Conservation (phyloP, 2,113 vertebrate genomes). For the Campylomormyrus numenius region DNA sequence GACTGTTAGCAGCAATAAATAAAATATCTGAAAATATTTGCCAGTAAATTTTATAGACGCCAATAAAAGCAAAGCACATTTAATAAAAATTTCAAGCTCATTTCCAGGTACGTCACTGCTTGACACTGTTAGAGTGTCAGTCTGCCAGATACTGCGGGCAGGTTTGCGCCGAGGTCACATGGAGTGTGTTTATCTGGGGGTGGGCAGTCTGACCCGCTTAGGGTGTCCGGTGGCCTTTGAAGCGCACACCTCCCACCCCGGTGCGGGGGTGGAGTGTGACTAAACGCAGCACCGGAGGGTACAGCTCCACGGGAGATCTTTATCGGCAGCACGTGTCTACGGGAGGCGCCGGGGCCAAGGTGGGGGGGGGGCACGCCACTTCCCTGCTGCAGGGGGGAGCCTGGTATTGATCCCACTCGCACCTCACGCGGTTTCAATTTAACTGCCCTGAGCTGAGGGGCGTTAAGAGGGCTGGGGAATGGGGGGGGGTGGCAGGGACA, state of each 20-base stretch:
- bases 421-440: conserved; percentile 72
- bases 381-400: conserved; percentile 14
- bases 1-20: neutral
- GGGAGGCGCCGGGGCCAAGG: conserved; percentile 51
- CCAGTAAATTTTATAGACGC: neutral
- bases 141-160: neutral
- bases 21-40: neutral
- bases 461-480: no score
- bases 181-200: neutral
- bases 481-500: conserved; percentile 53
- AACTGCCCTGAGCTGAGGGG: no score
- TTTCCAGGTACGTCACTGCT: neutral
- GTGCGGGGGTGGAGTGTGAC: conserved; percentile 57
- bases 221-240: conserved; percentile 17
- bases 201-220: neutral
- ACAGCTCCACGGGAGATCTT: conserved; percentile 57
- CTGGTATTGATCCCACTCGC: conserved; percentile 47
- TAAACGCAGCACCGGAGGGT: conserved; percentile 60
- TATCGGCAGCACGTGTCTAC: conserved; percentile 79
- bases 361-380: conserved; percentile 38
- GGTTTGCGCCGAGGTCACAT: neutral
- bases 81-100: neutral
- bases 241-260: neutral
- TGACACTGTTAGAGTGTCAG: neutral
- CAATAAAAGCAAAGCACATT: neutral